phyloP scores from a whole-genome alignment of 2,797 vertebrate species.

The Hybognathus amarus region DNA sequence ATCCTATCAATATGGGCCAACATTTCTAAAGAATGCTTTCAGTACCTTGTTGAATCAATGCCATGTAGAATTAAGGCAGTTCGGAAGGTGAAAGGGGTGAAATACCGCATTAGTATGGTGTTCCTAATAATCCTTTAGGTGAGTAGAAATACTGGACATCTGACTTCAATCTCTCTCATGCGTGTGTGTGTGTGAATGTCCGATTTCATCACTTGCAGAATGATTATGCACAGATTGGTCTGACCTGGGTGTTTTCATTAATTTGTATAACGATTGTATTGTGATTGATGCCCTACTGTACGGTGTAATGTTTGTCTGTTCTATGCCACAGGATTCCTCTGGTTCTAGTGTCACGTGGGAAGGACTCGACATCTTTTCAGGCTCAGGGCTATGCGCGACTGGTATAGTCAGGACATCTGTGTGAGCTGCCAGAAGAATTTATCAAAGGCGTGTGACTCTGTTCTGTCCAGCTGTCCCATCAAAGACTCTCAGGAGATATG shows the following conservation, averaged over 20 bases:
- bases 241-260: not conserved
- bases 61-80: too few species aligned
- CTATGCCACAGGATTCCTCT: slow-evolving; percentile 60
- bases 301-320: not conserved
- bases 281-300: not conserved
- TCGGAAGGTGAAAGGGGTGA: too few species aligned
- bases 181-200: too few species aligned
- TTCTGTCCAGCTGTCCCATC: slow-evolving; percentile 11
- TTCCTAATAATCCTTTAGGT: too few species aligned
- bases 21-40: too few species aligned
- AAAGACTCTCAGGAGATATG: slow-evolving; percentile 58
- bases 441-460: slow-evolving; percentile 53
- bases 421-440: slow-evolving; percentile 57
- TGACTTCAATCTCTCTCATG: not conserved
- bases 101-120: too few species aligned
- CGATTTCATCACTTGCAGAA: not conserved
- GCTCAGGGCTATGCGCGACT: slow-evolving; percentile 62
- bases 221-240: not conserved
- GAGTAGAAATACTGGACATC: not conserved
- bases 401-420: slow-evolving; percentile 66
- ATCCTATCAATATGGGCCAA: too few species aligned
- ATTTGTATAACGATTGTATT: not conserved
- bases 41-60: too few species aligned
- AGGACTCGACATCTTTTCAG: slow-evolving; percentile 18
- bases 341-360: slow-evolving; percentile 51